phyloP scores from a whole-genome alignment of 2,888 invertebrate genomes.

The Drosophila austrosaltans region DNA sequence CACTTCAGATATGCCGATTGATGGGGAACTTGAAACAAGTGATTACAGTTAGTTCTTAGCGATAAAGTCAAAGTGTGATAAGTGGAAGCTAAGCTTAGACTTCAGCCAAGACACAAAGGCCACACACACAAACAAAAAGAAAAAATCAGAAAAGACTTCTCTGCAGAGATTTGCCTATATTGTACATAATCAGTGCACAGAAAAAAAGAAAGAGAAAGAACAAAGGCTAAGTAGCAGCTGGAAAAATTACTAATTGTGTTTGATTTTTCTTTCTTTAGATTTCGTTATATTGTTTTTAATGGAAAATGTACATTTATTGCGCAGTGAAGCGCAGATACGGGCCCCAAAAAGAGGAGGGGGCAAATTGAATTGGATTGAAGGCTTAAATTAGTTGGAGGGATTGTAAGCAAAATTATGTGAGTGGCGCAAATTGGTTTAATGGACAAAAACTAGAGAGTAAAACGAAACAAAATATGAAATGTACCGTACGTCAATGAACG shows the following conservation, averaged over 20 bases:
- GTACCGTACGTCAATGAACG: conserved; percentile 57
- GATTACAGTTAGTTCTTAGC: conserved; percentile 12
- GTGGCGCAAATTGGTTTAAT: conserved; percentile 59
- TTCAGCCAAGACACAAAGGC: conserved; percentile 10
- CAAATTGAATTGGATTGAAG: conserved; percentile 48
- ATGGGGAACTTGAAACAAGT: neutral
- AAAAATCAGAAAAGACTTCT: conserved; percentile 47
- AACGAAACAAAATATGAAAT: conserved; percentile 32
- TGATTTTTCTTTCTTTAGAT: conserved; percentile 12
- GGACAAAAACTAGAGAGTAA: conserved; percentile 40
- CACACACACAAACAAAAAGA: conserved; percentile 29
- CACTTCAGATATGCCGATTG: neutral
- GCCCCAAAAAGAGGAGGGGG: neutral
- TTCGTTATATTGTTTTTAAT: conserved; percentile 15
- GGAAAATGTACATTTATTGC: conserved; percentile 48
- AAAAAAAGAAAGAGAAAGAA: conserved; percentile 26
- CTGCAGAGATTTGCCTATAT: conserved; percentile 39
- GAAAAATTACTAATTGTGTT: conserved; percentile 65
- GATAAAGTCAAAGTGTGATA: conserved; percentile 27
- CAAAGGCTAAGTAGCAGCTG: conserved; percentile 38
- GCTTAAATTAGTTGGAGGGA: conserved; percentile 53
- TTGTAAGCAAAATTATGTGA: conserved; percentile 19
- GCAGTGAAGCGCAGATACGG: conserved; percentile 45
- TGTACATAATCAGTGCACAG: conserved; percentile 53
- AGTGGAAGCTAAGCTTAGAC: conserved; percentile 27